Conservation (phyloP, 1,140 invertebrate genomes). For the Drosophila pectinifera region DNA sequence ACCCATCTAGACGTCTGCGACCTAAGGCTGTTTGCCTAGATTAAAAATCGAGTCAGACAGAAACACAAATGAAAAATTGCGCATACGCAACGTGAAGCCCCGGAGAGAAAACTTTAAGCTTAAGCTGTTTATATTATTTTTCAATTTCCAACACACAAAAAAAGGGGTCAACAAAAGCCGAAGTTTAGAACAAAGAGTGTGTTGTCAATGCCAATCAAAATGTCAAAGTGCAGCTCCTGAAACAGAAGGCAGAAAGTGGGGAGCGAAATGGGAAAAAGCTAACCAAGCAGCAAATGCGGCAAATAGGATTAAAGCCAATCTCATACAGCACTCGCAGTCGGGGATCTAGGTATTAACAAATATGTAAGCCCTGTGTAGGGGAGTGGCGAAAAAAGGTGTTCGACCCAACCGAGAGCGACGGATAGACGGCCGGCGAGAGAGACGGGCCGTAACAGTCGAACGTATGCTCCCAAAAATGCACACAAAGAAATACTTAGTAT, state of each 20-base stretch:
- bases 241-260: slow-evolving; percentile 10
- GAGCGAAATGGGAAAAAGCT: slow-evolving; percentile 70
- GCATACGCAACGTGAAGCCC: slow-evolving; percentile 48
- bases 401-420: slow-evolving; percentile 12
- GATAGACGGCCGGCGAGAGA: slow-evolving; percentile 20
- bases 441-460: slow-evolving; percentile 21
- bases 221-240: slow-evolving; percentile 74
- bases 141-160: slow-evolving; percentile 54
- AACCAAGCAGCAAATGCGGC: slow-evolving; percentile 81
- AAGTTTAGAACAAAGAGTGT: slow-evolving; percentile 58
- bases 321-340: slow-evolving; percentile 58
- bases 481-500: not conserved
- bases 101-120: slow-evolving; percentile 40
- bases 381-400: slow-evolving; percentile 32
- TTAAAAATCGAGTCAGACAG: slow-evolving; percentile 33
- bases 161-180: slow-evolving; percentile 19
- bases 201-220: slow-evolving; percentile 80
- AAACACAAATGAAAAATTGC: slow-evolving; percentile 57
- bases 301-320: slow-evolving; percentile 83
- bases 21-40: slow-evolving; percentile 48
- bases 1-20: slow-evolving; percentile 60
- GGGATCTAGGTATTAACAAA: slow-evolving; percentile 76
- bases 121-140: slow-evolving; percentile 70
- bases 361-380: slow-evolving; percentile 47
- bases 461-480: slow-evolving; percentile 50